These are phyloP conservation scores for Calameuta idolon DNA, from an alignment of 2,888 invertebrate genomes.

Conservation along the genomic window DNA sequence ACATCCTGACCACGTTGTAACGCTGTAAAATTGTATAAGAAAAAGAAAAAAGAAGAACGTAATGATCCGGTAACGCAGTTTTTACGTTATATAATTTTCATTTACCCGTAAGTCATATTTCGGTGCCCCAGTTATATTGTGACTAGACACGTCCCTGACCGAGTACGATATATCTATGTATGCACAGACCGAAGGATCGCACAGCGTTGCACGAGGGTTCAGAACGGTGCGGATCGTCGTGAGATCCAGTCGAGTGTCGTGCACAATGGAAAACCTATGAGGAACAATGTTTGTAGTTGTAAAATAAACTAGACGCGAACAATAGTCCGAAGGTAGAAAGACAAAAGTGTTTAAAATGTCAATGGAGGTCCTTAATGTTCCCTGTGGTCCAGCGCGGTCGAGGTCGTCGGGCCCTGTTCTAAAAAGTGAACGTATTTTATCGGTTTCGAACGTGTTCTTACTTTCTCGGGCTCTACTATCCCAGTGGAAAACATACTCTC, in stretches of 20 bases:
- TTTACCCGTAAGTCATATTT: neutral
- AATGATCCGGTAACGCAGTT: neutral
- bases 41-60: neutral
- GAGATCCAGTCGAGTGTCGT: neutral
- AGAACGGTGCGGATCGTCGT: neutral
- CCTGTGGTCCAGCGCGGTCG: conserved; percentile 9
- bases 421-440: conserved; percentile 48
- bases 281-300: neutral
- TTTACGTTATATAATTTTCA: neutral
- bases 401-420: conserved; percentile 10
- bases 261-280: neutral
- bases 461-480: conserved; percentile 50
- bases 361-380: neutral
- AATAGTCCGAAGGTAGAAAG: neutral
- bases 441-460: conserved; percentile 34
- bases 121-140: neutral
- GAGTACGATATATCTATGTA: neutral
- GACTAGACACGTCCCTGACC: neutral
- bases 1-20: neutral
- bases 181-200: neutral
- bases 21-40: neutral
- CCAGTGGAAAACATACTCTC: conserved; percentile 44
- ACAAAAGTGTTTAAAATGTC: neutral
- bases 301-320: too few relatives aligned
- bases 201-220: neutral